Percentiles rank a stretch among this genome's conserved stretches.
Conservation (phyloP, 1,140 invertebrate species). For the Solen grandis region DNA sequence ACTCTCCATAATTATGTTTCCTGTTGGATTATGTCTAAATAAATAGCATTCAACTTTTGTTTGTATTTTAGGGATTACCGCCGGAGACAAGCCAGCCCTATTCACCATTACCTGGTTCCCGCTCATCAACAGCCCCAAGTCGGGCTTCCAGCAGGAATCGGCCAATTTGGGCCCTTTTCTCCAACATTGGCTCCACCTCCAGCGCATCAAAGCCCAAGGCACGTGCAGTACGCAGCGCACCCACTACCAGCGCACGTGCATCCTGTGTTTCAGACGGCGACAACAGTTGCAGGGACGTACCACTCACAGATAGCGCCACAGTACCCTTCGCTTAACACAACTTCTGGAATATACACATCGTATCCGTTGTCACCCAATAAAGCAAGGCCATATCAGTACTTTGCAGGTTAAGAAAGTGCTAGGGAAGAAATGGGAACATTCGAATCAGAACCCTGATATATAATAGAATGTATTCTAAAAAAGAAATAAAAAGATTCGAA, state of each 20-base stretch:
- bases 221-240: constrained; percentile 88
- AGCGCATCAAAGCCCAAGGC: constrained; percentile 91
- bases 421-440: no score
- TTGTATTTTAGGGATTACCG: constrained; percentile 71
- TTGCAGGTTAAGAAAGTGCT: constrained; percentile 66
- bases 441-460: no score
- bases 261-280: constrained; percentile 83
- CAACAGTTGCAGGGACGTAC: constrained; percentile 68
- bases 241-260: constrained; percentile 93
- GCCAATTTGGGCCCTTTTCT: constrained; percentile 80
- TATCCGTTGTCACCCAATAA: constrained; percentile 79
- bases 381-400: constrained; percentile 77
- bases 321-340: constrained; percentile 60
- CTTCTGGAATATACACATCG: constrained; percentile 73
- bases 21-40: no score
- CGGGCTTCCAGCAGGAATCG: constrained; percentile 68
- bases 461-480: no score
- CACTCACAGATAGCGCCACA: constrained; percentile 81
- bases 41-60: no score
- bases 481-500: no score
- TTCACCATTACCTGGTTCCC: constrained; percentile 77
- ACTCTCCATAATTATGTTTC: no score
- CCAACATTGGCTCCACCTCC: constrained; percentile 89
- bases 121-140: constrained; percentile 77
- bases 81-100: constrained; percentile 68